Evolutionary conservation across 1,140 invertebrate species (phyloP).

Genomic region (Papilio aristodemus): DNA sequence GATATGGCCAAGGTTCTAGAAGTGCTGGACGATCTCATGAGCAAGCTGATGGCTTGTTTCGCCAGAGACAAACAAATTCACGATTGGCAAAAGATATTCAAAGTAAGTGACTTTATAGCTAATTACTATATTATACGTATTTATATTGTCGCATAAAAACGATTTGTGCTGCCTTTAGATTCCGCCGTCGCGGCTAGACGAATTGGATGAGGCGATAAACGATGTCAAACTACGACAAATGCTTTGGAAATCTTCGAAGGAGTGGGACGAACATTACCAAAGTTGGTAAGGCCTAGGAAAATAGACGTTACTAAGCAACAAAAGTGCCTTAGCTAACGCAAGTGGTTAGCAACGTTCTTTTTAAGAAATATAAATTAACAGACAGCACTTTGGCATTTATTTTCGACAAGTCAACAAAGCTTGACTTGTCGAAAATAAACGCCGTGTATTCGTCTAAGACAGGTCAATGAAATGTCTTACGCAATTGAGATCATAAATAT

Average conservation of each 20-base stretch:
- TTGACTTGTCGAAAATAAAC: no score
- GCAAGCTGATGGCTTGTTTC: slow-evolving; percentile 82
- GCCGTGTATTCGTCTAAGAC: no score
- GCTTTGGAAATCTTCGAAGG: slow-evolving; percentile 87
- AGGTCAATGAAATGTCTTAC: no score
- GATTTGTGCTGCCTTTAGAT: slow-evolving; percentile 46
- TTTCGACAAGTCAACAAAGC: no score
- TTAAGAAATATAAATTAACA: no score
- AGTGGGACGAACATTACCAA: slow-evolving; percentile 82
- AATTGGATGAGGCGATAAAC: slow-evolving; percentile 87
- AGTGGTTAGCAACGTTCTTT: no score
- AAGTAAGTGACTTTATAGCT: slow-evolving; percentile 69
- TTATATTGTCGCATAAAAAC: no score
- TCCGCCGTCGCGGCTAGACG: slow-evolving; percentile 89
- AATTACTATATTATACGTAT: not conserved
- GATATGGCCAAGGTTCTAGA: slow-evolving; percentile 83
- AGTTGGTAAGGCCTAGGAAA: slow-evolving; percentile 66
- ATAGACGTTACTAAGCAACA: no score
- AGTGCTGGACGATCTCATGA: slow-evolving; percentile 83
- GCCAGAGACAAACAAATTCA: slow-evolving; percentile 85
- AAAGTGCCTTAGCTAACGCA: no score
- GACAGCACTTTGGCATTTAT: no score
- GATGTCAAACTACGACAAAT: slow-evolving; percentile 89
- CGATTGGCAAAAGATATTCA: slow-evolving; percentile 86
- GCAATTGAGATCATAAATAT: no score